phyloP scores from a whole-genome alignment of 2,888 invertebrate species.

The Trachelus troglodyta region DNA sequence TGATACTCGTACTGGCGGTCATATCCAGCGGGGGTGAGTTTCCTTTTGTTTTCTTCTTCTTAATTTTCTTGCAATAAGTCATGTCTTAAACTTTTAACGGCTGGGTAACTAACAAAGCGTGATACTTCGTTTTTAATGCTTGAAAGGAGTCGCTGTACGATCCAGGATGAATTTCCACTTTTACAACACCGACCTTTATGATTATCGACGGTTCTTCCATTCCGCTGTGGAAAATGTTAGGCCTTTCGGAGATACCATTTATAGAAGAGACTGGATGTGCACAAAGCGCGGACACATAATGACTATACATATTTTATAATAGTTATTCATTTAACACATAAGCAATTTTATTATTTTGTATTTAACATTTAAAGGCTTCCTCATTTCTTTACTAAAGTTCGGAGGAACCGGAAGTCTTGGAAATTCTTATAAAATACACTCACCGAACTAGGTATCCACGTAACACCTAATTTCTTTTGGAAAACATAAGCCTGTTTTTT shows the following conservation, averaged over 20 bases:
- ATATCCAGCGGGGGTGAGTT: constrained; percentile 55
- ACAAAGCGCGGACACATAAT: not conserved
- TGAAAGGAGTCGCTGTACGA: not conserved
- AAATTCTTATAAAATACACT: not conserved
- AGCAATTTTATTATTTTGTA: not conserved
- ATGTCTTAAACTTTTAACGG: not conserved
- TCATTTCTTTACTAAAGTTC: not conserved
- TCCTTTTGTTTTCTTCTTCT: not conserved
- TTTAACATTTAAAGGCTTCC: not conserved
- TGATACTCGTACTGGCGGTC: constrained; percentile 50
- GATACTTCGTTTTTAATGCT: not conserved
- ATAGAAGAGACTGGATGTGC: not conserved
- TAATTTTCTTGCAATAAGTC: not conserved
- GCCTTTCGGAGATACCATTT: not conserved
- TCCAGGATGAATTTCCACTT: not conserved
- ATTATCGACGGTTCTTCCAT: not conserved
- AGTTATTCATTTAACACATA: not conserved
- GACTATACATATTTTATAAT: not conserved
- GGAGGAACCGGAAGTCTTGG: not conserved
- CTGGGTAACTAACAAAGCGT: not conserved
- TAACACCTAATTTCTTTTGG: not conserved
- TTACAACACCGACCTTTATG: constrained; percentile 3
- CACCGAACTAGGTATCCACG: not conserved
- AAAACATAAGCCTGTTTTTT: not conserved
- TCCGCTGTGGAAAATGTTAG: not conserved